Percentiles rank a stretch among this genome's conserved stretches.
phyloP scores from a whole-genome alignment of 1,140 invertebrate species.

The Heliothis virescens region DNA sequence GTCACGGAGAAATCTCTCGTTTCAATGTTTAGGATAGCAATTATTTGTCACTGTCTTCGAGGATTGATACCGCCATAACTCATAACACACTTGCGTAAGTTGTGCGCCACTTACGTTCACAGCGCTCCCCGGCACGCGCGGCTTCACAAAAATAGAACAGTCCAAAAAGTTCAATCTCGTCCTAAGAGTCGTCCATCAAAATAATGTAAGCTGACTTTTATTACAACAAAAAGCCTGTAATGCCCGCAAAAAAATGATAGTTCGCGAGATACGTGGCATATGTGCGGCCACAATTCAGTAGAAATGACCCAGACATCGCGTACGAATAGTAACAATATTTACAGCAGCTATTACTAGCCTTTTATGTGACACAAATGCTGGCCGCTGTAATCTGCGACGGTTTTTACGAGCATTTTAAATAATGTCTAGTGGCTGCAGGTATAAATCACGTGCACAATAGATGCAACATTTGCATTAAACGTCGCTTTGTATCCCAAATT shows the following conservation, averaged over 20 bases:
- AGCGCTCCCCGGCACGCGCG: neutral
- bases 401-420: constrained; percentile 75
- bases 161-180: constrained; percentile 52
- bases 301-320: constrained; percentile 57
- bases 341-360: constrained; percentile 64
- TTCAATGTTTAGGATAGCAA: neutral
- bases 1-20: constrained; percentile 2
- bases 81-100: neutral
- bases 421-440: constrained; percentile 59
- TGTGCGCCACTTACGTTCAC: neutral
- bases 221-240: constrained; percentile 58
- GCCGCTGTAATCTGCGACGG: constrained; percentile 63
- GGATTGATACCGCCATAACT: constrained; percentile 18
- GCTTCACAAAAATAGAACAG: constrained; percentile 19
- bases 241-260: constrained; percentile 59
- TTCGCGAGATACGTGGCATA: constrained; percentile 56
- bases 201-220: constrained; percentile 58
- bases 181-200: constrained; percentile 48
- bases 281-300: constrained; percentile 65
- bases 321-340: constrained; percentile 70
- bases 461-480: constrained; percentile 72
- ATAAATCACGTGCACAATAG: constrained; percentile 70
- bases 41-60: constrained; percentile 14
- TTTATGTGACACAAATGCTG: constrained; percentile 69
- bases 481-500: constrained; percentile 63